Percentiles rank a stretch among this genome's conserved stretches.
Conservation (phyloP, 53 echinoderm and acorn worm genomes). For the Holothuria scabra region DNA sequence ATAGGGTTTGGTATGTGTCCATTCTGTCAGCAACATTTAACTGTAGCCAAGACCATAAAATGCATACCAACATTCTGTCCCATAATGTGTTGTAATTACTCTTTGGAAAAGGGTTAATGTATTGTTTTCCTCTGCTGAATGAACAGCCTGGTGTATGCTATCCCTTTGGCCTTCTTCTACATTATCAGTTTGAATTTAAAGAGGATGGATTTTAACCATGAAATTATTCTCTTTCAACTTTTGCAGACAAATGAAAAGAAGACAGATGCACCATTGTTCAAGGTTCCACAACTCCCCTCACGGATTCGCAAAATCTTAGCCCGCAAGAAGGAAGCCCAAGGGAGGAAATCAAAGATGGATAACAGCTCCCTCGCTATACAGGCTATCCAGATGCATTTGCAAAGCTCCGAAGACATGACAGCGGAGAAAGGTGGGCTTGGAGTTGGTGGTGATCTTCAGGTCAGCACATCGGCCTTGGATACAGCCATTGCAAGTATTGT, state of each 20-base stretch:
- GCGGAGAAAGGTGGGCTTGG: constrained; percentile 36
- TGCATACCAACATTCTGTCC: no score
- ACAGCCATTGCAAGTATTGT: constrained; percentile 49
- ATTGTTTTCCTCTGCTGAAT: no score
- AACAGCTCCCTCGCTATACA: constrained; percentile 44
- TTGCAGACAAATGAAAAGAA: constrained; percentile 51
- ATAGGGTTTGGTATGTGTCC: no score
- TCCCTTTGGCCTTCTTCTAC: no score
- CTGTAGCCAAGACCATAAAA: no score
- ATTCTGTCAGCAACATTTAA: no score
- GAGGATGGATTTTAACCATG: no score
- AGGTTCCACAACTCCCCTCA: constrained; percentile 52
- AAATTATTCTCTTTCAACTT: neutral
- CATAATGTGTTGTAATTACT: no score
- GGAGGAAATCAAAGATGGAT: constrained; percentile 29
- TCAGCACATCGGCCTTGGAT: constrained; percentile 41
- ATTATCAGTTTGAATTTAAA: no score
- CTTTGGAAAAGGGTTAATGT: no score
- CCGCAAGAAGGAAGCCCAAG: constrained; percentile 39
- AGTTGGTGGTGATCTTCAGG: constrained; percentile 28
- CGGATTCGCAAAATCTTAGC: constrained; percentile 49
- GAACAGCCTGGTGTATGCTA: no score
- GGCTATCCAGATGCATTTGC: constrained; percentile 53
- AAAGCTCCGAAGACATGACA: constrained; percentile 36
- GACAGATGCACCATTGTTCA: constrained; percentile 45